Conservation (phyloP, 2,113 vertebrate genomes). For the Myotis lucifugus region DNA sequence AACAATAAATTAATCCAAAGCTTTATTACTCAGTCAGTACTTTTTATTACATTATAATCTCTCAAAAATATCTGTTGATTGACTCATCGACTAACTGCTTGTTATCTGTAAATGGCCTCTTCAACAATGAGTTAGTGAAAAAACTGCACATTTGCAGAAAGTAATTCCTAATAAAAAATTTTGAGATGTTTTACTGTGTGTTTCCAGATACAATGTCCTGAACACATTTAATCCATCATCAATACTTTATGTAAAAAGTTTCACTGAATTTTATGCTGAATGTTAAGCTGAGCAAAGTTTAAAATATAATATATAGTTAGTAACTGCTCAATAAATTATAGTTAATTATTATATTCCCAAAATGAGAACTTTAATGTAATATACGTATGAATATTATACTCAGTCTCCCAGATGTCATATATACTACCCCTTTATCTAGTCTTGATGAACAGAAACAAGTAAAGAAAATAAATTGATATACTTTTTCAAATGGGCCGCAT, state of each 20-base stretch:
- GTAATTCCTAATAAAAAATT: neutral
- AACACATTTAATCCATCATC: neutral
- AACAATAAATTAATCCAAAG: neutral
- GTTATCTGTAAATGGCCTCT: neutral
- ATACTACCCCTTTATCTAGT: neutral
- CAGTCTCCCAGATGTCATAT: neutral
- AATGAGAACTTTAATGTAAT: neutral
- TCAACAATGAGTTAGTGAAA: neutral
- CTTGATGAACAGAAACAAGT: neutral
- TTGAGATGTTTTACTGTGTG: neutral
- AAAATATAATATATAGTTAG: neutral
- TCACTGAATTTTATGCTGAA: neutral
- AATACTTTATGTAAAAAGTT: neutral
- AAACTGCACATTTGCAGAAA: neutral
- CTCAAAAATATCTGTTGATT: neutral
- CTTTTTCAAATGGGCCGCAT: neutral
- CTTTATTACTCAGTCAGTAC: neutral
- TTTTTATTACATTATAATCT: neutral
- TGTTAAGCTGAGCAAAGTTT: neutral
- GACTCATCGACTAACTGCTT: neutral
- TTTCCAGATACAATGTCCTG: neutral
- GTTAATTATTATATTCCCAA: neutral
- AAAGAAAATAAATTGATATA: neutral
- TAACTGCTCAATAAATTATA: neutral
- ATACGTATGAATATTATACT: neutral